phyloP scores from a whole-genome alignment of 2,113 vertebrate genomes.

The Xenus cinereus region DNA sequence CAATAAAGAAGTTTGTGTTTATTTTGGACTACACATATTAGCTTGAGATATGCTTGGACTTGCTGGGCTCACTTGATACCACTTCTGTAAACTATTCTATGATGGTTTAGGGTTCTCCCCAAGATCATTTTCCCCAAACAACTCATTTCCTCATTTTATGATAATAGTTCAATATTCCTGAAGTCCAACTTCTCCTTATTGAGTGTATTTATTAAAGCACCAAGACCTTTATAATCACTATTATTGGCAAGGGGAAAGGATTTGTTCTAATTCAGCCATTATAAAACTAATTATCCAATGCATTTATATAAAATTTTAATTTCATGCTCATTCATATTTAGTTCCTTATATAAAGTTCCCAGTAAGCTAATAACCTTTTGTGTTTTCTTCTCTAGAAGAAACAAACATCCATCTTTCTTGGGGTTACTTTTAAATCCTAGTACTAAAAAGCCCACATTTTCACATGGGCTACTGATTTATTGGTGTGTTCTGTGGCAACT shows the following conservation, averaged over 20 bases:
- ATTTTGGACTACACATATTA: background rate
- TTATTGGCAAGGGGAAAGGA: background rate
- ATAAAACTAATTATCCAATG: background rate
- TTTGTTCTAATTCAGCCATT: background rate
- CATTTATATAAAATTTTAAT: background rate
- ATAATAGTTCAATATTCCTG: background rate
- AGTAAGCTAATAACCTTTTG: background rate
- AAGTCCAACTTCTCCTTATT: background rate
- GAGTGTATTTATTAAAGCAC: background rate
- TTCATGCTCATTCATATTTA: background rate
- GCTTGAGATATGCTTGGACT: background rate
- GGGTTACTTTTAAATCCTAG: background rate
- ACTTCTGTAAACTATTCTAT: accelerated
- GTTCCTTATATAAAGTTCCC: background rate
- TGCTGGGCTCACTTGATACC: background rate
- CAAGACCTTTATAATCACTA: background rate
- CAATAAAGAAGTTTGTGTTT: background rate
- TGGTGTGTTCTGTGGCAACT: background rate
- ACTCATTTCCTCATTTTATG: background rate
- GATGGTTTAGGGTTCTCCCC: background rate
- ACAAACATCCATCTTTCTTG: background rate
- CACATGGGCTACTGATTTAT: background rate
- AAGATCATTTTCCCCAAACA: background rate
- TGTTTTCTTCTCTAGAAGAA: background rate
- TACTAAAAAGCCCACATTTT: background rate